A percentile compares a stretch with the other conserved stretches of the same genome.
Evolutionary conservation across 2,113 vertebrate species (phyloP).

Genomic region (Helogale parvula): DNA sequence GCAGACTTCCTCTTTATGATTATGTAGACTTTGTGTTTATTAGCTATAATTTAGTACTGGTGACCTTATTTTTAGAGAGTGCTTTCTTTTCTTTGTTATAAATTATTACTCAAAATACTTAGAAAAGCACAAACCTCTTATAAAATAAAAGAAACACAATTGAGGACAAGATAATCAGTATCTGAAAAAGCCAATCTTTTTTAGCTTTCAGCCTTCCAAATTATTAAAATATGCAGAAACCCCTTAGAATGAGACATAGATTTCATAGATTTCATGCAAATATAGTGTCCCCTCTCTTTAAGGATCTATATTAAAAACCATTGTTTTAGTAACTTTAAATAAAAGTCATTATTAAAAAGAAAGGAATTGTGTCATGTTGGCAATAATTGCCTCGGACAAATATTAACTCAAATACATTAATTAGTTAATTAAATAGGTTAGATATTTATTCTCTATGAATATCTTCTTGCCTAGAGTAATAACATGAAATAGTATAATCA

Average conservation of each 20-base stretch:
- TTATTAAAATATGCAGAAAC: neutral
- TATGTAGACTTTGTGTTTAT: neutral
- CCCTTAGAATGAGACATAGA: neutral
- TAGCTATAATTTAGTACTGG: constrained; percentile 8
- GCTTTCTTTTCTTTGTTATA: neutral
- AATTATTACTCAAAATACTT: neutral
- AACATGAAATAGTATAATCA: neutral
- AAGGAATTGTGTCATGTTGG: neutral
- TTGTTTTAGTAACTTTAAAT: constrained; percentile 31
- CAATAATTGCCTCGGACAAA: neutral
- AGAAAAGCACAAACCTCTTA: neutral
- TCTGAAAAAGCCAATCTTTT: neutral
- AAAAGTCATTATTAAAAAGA: neutral
- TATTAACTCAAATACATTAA: constrained; percentile 4
- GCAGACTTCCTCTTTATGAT: neutral
- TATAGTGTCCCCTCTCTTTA: neutral
- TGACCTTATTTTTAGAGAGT: neutral
- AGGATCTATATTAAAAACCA: neutral
- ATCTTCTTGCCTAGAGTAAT: neutral
- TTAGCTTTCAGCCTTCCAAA: neutral
- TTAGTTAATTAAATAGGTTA: neutral
- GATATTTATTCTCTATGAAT: constrained; percentile 22
- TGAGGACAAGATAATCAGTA: neutral
- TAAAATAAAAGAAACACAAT: neutral
- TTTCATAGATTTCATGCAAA: neutral